Percentiles rank a stretch among this genome's conserved stretches.
phyloP scores from a whole-genome alignment of 2,797 vertebrate genomes.

The Ciconia nigra region DNA sequence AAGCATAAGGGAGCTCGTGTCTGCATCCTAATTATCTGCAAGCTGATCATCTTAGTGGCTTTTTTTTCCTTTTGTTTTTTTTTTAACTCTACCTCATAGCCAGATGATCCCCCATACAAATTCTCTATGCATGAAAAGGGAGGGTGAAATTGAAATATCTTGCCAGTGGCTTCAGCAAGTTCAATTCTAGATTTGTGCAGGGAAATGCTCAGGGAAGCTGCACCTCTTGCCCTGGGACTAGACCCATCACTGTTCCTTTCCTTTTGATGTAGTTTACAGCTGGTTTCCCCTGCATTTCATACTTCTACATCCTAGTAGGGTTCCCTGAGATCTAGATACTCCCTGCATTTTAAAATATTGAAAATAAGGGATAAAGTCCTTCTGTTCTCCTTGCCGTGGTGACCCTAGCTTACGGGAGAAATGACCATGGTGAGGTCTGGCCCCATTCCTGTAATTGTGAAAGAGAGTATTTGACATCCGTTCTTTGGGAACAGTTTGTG shows the following conservation, averaged over 20 bases:
- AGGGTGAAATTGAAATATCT: not conserved
- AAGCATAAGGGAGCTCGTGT: not conserved
- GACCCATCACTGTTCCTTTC: not conserved
- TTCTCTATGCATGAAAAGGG: accelerated
- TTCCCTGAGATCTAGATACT: not conserved
- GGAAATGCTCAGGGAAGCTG: not conserved
- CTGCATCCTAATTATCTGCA: not conserved
- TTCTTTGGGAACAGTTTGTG: not conserved
- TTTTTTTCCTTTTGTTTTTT: not conserved
- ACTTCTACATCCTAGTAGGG: not conserved
- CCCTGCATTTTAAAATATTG: not conserved
- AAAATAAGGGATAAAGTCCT: not conserved
- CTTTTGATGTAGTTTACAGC: not conserved
- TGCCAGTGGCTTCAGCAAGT: not conserved
- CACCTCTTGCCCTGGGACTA: not conserved
- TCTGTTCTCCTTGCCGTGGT: not conserved
- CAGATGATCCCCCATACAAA: not conserved
- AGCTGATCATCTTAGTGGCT: not conserved
- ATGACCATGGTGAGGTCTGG: not conserved
- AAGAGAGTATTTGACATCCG: not conserved
- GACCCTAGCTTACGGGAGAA: not conserved
- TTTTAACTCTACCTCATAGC: not conserved
- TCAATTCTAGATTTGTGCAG: not conserved
- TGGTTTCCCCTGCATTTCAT: not conserved
- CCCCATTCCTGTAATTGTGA: not conserved